These are phyloP conservation scores for Archips xylosteana DNA, from an alignment of 2,888 invertebrate genomes.

Conservation along the genomic window DNA sequence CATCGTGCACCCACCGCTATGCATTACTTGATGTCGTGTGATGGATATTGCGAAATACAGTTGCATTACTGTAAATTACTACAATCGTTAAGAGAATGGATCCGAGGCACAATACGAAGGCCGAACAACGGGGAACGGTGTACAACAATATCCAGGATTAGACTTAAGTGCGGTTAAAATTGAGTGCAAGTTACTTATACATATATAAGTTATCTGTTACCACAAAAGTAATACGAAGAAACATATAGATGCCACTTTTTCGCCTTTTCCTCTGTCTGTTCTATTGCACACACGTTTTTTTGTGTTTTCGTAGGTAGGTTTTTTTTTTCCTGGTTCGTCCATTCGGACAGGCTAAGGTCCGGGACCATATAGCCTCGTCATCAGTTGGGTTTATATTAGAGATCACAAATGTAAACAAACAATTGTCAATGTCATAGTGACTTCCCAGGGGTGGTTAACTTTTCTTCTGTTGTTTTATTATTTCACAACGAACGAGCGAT, in stretches of 20 bases:
- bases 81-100: slow-evolving; percentile 37
- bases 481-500: too few species aligned
- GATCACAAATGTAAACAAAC: too few species aligned
- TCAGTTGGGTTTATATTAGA: too few species aligned
- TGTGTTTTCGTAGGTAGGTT: too few species aligned
- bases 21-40: slow-evolving; percentile 39
- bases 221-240: background rate
- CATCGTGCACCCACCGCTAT: slow-evolving; percentile 6
- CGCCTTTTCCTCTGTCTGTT: too few species aligned
- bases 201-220: background rate
- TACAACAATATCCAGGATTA: background rate
- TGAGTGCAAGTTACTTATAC: background rate
- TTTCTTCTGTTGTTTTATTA: too few species aligned
- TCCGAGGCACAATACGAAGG: slow-evolving; percentile 31
- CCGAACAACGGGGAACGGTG: slow-evolving; percentile 9
- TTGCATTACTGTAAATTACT: slow-evolving; percentile 40
- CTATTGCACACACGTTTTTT: too few species aligned
- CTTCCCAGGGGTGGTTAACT: too few species aligned
- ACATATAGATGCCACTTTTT: background rate
- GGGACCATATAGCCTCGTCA: too few species aligned
- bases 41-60: slow-evolving; percentile 42
- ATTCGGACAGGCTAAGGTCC: too few species aligned
- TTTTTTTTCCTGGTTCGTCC: too few species aligned
- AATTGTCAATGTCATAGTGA: too few species aligned
- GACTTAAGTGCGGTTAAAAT: background rate